Conservation (phyloP, 2,888 invertebrate genomes). For the Parascotia fuliginaria region DNA sequence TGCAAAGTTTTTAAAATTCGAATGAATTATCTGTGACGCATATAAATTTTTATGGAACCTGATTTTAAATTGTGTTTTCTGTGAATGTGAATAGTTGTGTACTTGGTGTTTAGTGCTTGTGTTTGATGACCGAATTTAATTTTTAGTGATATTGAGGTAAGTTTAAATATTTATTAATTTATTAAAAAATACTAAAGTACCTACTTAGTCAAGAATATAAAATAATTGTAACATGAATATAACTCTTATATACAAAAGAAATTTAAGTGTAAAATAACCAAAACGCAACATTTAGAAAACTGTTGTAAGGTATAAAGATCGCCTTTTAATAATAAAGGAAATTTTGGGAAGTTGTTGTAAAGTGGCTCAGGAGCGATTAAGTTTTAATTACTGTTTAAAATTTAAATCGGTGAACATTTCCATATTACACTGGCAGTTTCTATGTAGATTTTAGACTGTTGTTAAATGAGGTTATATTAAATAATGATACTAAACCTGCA, state of each 20-base stretch:
- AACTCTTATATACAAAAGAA: neutral
- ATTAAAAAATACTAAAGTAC: too few relatives aligned
- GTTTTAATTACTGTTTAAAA: neutral
- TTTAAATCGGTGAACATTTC: neutral
- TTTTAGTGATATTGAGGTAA: constrained; percentile 22
- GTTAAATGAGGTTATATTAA: too few relatives aligned
- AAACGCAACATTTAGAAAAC: too few relatives aligned
- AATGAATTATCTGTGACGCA: constrained; percentile 1
- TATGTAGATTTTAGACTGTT: too few relatives aligned
- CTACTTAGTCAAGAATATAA: too few relatives aligned
- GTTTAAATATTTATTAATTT: constrained; percentile 5
- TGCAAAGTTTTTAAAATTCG: constrained; percentile 6
- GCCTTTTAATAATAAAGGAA: neutral
- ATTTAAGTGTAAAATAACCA: too few relatives aligned
- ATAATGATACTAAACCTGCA: too few relatives aligned
- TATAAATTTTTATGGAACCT: constrained; percentile 7
- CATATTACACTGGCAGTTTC: neutral
- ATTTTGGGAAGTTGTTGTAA: too few relatives aligned
- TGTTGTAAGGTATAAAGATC: too few relatives aligned
- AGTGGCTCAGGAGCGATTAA: neutral
- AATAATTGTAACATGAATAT: neutral
- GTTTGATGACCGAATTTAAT: constrained; percentile 3
- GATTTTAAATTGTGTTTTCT: constrained; percentile 6
- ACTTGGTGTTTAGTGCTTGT: constrained; percentile 28
- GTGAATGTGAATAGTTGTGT: constrained; percentile 23